Base-by-base conservation (phyloP, 2,797 vertebrate genomes). In the Sebastes ruberrimus region DNA sequence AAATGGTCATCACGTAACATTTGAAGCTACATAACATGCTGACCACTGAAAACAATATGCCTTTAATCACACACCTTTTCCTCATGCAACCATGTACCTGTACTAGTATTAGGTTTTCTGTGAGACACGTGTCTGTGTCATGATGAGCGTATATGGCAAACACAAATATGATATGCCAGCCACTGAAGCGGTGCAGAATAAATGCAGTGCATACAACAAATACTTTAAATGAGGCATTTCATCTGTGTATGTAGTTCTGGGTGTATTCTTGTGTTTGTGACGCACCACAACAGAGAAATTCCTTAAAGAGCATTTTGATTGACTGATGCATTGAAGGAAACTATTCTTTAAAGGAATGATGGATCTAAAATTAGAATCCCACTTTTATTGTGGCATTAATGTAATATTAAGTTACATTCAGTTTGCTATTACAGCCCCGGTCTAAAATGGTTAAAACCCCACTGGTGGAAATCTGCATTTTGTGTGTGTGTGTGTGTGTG, bases 251-350 rank as follows among this genome's bases (percentile, higher is more conserved):
- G 63, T 18, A 16, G 27, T 16, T 22, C 22, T 33, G 28, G 3
- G 9, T 25, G 10, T 59, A 56, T 74, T 61, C 32, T 60, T 61
- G 38, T 76, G 33, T 69, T 62, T 61, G 66, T 32, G 23, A 28
- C 22, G 65, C 25, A 22, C 16, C 42, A 81, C 76, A 68, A 79
- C 20, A 69, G 10, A 74, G 35, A 13, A 70, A 49, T 70, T 67
- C 10, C 22, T 70, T 55, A 59, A 3, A 25, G 23, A 74, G 33
- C 61, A 60, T 52, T 59, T 25, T 28, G 18, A 68, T 27, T 66
- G 53, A 67, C 2, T 63, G 53, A 66, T 7, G 18, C 35, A 53
- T 11, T 10, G 7, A 52, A 25, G 46, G 62, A 71, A 75, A 56
- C 25, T 55, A 56, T 75, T 62, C 3, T 60, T 68, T 63, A 28